Conservation (phyloP, 2,113 vertebrate genomes). For the Acrocephalus kingi region DNA sequence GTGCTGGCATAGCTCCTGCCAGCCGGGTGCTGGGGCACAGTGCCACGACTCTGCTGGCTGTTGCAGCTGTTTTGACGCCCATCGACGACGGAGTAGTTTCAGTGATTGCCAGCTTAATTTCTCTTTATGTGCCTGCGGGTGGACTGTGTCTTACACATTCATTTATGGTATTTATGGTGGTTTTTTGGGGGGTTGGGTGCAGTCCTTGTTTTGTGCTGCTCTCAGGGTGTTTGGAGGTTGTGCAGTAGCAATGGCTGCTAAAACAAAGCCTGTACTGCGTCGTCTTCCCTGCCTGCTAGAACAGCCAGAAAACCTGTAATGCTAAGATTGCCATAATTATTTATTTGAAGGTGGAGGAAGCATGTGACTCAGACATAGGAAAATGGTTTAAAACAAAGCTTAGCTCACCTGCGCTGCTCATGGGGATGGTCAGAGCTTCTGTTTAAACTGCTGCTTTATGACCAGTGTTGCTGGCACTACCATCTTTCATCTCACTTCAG, state of each 20-base stretch:
- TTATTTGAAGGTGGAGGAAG: not conserved
- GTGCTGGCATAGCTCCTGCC: not conserved
- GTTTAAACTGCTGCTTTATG: not conserved
- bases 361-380: not conserved
- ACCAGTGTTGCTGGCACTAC: fast-evolving
- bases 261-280: not conserved
- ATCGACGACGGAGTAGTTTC: fast-evolving
- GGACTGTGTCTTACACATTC: not conserved
- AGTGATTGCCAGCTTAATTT: not conserved
- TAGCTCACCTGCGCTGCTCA: not conserved
- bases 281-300: not conserved
- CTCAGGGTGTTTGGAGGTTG: not conserved
- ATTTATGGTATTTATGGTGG: not conserved
- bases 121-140: not conserved
- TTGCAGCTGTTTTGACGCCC: not conserved
- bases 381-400: not conserved
- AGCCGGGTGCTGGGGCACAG: not conserved
- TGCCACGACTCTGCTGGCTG: not conserved
- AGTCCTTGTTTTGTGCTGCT: not conserved
- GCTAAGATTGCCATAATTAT: not conserved
- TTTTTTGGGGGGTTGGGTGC: not conserved
- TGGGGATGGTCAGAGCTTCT: not conserved
- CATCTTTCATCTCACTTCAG: not conserved
- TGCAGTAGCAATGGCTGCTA: not conserved
- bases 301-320: not conserved